These are phyloP conservation scores for Gisinianus flammeolus DNA, from an alignment of 2,888 invertebrate genomes.

Conservation along the genomic window DNA sequence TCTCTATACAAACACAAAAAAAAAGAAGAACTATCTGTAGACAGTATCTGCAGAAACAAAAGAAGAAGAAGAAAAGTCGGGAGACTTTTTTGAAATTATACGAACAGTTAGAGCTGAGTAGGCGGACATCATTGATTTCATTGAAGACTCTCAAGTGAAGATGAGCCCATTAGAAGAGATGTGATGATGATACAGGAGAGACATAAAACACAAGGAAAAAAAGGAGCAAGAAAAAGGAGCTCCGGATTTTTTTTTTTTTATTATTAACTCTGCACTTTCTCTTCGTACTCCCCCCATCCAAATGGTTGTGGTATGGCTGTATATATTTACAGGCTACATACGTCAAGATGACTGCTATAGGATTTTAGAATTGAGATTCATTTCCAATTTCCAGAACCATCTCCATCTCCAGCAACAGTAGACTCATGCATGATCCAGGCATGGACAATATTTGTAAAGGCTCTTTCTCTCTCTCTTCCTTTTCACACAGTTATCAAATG, in stretches of 20 bases:
- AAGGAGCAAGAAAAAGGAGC: background rate
- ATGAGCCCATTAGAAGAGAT: conserved; percentile 22
- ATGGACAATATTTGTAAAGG: conserved; percentile 8
- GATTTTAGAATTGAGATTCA: too few relatives aligned
- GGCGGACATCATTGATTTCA: conserved; percentile 28
- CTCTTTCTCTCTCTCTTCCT: background rate
- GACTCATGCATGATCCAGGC: too few relatives aligned
- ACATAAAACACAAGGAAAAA: background rate
- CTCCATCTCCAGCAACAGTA: too few relatives aligned
- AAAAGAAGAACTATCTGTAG: too few relatives aligned
- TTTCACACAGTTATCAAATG: background rate
- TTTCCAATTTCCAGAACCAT: background rate
- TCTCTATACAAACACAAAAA: too few relatives aligned
- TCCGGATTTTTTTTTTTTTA: background rate
- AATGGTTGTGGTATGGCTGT: background rate
- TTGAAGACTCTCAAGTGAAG: conserved; percentile 11
- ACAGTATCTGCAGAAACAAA: too few relatives aligned
- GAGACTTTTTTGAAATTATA: too few relatives aligned
- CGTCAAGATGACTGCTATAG: too few relatives aligned
- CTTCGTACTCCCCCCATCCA: background rate
- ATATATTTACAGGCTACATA: too few relatives aligned
- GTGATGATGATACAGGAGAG: conserved; percentile 18
- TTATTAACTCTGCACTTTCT: background rate
- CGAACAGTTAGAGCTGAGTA: too few relatives aligned
- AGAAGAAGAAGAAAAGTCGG: background rate